phyloP scores from a whole-genome alignment of 2,888 invertebrate genomes.

The Pseudococcus longispinus region DNA sequence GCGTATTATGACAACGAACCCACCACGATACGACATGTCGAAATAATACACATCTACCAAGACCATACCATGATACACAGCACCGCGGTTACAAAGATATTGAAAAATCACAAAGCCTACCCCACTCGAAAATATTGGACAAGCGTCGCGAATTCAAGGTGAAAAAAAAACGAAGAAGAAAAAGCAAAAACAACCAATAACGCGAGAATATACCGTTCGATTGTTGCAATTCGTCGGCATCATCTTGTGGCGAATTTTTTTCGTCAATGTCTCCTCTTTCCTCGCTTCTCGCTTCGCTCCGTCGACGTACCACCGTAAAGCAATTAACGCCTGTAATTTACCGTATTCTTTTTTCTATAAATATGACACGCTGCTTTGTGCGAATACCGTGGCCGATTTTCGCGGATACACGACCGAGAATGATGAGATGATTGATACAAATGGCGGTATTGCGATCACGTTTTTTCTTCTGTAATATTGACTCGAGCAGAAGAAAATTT shows the following conservation, averaged over 20 bases:
- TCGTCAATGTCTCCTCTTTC: background rate
- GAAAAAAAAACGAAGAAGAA: background rate
- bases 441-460: background rate
- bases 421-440: background rate
- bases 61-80: background rate
- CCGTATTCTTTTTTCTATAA: background rate
- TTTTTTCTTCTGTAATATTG: background rate
- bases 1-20: background rate
- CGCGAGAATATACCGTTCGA: slow-evolving; percentile 1
- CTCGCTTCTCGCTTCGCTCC: background rate
- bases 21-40: background rate
- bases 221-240: background rate
- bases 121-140: slow-evolving; percentile 8
- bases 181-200: background rate
- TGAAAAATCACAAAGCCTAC: slow-evolving; percentile 22
- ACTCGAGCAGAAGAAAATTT: background rate
- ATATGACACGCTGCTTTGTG: background rate
- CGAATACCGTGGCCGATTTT: background rate
- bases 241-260: slow-evolving; percentile 20
- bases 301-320: background rate
- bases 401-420: background rate
- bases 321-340: slow-evolving; percentile 8
- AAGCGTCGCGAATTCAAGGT: slow-evolving; percentile 31
- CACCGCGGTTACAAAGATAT: background rate
- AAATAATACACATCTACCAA: background rate